phyloP scores from a whole-genome alignment of 2,888 invertebrate genomes.

The Aphrophora alni region DNA sequence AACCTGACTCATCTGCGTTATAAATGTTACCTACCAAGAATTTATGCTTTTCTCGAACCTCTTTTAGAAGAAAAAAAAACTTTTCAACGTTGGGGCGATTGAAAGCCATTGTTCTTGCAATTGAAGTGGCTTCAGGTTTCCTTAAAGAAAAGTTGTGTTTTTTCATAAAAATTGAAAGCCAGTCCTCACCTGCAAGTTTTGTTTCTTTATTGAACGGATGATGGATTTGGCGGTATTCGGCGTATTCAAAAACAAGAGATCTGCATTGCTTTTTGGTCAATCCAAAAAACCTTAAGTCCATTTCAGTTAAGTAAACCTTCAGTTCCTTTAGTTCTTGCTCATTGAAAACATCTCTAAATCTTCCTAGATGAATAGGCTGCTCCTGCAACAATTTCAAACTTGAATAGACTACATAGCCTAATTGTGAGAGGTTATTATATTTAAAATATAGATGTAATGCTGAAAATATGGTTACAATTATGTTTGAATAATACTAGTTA shows the following conservation, averaged over 20 bases:
- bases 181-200: conserved; percentile 24
- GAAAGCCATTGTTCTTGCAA: not conserved
- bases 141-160: not conserved
- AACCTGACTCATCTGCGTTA: conserved; percentile 4
- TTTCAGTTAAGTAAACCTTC: conserved; percentile 15
- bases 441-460: not conserved
- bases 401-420: no score
- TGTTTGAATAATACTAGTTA: not conserved
- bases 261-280: conserved; percentile 26
- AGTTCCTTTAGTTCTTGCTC: not conserved
- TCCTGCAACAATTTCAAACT: no score
- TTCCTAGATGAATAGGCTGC: not conserved
- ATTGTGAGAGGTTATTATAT: not conserved
- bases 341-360: not conserved
- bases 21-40: not conserved
- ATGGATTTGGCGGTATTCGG: not conserved
- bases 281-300: conserved; percentile 21
- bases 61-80: not conserved
- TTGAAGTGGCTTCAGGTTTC: conserved; percentile 2
- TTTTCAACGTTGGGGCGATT: conserved; percentile 11
- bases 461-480: not conserved
- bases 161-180: conserved; percentile 25
- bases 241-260: conserved; percentile 22
- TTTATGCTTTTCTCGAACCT: conserved; percentile 8
- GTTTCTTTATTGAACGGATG: conserved; percentile 25